Percentiles rank a stretch among this genome's conserved stretches.
These are phyloP conservation scores for Polyodon spathula DNA, from an alignment of 2,113 vertebrate genomes.

Conservation along the genomic window DNA sequence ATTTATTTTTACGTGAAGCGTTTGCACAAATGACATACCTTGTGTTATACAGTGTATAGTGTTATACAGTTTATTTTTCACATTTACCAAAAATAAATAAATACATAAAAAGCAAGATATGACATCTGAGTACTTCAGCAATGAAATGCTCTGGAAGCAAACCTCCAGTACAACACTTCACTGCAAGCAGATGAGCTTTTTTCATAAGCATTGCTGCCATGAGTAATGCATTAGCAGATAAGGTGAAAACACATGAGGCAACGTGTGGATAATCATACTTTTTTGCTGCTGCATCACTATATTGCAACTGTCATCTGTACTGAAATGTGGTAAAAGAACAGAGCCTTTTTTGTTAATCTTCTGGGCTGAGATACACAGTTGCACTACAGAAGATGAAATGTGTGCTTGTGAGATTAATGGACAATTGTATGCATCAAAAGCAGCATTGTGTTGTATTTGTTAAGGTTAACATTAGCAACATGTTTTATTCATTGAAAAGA, in stretches of 20 bases:
- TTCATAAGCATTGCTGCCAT: not conserved
- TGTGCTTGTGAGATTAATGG: no score
- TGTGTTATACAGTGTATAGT: no score
- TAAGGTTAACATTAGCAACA: no score
- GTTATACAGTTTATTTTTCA: no score
- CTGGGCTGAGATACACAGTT: not conserved
- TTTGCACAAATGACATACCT: no score
- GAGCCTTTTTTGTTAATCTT: not conserved
- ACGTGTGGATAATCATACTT: not conserved
- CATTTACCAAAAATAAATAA: no score
- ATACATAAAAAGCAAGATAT: no score
- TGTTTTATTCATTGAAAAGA: no score
- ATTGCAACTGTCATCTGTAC: not conserved
- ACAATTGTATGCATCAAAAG: no score
- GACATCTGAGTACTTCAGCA: not conserved
- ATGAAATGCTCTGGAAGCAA: not conserved
- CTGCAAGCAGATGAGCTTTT: not conserved
- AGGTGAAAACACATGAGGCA: not conserved
- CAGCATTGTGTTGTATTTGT: no score
- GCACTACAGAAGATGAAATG: no score
- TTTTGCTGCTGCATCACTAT: not conserved
- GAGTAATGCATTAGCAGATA: constrained; percentile 10
- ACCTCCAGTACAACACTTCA: not conserved
- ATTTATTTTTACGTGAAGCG: no score
- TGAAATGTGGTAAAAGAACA: not conserved